A percentile compares a stretch with the other conserved stretches of the same genome.
These are phyloP conservation scores for Pandemis corylana DNA, from an alignment of 2,888 invertebrate genomes.

Conservation along the genomic window DNA sequence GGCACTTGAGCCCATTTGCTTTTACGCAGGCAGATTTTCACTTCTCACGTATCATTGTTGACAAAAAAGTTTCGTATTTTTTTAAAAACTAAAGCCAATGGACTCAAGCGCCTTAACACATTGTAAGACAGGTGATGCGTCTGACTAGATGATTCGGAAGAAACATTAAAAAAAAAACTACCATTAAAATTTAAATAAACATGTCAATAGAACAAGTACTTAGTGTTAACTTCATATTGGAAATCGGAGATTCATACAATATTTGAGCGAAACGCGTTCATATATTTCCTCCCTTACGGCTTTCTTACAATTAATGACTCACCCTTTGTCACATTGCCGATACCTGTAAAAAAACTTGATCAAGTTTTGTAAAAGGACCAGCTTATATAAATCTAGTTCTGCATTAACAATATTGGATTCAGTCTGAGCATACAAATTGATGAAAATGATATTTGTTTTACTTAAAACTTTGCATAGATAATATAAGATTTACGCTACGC, in stretches of 20 bases:
- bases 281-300: slow-evolving; percentile 44
- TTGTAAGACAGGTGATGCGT: slow-evolving; percentile 11
- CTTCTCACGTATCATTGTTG: too few relatives aligned
- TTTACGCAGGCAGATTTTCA: not conserved
- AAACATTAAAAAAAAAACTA: slow-evolving; percentile 35
- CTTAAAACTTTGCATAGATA: too few relatives aligned
- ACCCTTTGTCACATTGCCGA: slow-evolving; percentile 59
- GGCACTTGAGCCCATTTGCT: slow-evolving; percentile 23
- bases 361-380: not conserved
- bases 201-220: slow-evolving; percentile 38
- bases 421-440: too few relatives aligned
- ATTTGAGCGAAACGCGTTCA: slow-evolving; percentile 69
- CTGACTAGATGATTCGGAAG: slow-evolving; percentile 39
- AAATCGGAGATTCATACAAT: slow-evolving; percentile 52
- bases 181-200: slow-evolving; percentile 32
- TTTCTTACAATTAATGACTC: slow-evolving; percentile 59
- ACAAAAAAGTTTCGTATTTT: too few relatives aligned
- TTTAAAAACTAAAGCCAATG: not conserved
- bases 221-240: slow-evolving; percentile 46
- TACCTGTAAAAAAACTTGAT: slow-evolving; percentile 55
- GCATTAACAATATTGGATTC: too few relatives aligned
- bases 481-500: too few relatives aligned
- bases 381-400: too few relatives aligned
- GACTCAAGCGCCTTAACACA: slow-evolving; percentile 14
- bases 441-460: too few relatives aligned